Percentiles rank a stretch among this genome's conserved stretches.
phyloP scores from a whole-genome alignment of 2,113 vertebrate species.

The Bufo gargarizans region DNA sequence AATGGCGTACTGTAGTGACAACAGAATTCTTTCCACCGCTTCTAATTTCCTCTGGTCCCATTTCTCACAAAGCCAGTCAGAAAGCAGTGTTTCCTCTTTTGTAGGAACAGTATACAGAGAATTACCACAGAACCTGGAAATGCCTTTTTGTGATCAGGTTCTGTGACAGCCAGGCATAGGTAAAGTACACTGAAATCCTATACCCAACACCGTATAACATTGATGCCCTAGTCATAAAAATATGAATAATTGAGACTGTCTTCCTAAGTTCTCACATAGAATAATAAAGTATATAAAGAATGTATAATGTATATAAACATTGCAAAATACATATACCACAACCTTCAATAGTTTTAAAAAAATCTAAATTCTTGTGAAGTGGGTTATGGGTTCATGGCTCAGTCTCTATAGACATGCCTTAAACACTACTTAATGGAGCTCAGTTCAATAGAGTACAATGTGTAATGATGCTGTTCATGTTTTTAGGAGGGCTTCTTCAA shows the following conservation, averaged over 20 bases:
- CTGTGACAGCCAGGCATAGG: neutral
- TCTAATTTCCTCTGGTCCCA: constrained; percentile 18
- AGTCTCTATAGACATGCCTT: too few species aligned
- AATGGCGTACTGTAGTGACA: neutral
- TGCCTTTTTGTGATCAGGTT: neutral
- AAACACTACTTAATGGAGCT: neutral
- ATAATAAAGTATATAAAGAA: neutral
- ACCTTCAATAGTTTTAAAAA: too few species aligned
- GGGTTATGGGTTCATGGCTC: too few species aligned
- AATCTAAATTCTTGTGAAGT: too few species aligned
- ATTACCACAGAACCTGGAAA: neutral
- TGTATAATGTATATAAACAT: too few species aligned
- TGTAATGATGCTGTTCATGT: neutral
- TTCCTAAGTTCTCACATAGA: neutral
- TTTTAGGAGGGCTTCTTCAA: neutral
- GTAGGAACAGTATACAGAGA: neutral
- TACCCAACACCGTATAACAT: neutral
- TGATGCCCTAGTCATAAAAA: neutral
- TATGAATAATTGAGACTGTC: neutral
- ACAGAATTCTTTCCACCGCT: constrained; percentile 4
- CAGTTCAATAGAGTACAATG: neutral
- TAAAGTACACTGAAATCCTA: neutral
- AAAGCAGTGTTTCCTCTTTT: neutral
- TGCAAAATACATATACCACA: too few species aligned
- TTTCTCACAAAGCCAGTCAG: neutral